Evolutionary conservation across 1,140 invertebrate genomes (phyloP).

Genomic region (Drosophila pseudoobscura): DNA sequence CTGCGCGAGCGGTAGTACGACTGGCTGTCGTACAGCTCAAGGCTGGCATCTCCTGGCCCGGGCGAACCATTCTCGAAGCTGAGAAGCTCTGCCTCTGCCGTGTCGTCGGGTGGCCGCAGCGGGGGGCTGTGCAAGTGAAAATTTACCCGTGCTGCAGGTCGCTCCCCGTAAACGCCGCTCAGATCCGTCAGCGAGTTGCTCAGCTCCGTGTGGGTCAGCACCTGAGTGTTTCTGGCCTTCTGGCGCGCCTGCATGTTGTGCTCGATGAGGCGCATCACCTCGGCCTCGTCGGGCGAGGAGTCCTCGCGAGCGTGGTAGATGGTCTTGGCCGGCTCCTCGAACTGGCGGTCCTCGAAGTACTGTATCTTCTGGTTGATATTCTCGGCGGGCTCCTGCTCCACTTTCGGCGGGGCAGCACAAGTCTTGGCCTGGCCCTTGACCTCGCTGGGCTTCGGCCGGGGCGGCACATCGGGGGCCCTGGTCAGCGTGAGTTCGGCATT

Average conservation of each 20-base stretch:
- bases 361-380: slow-evolving; percentile 89
- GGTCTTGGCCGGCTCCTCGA: slow-evolving; percentile 83
- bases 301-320: slow-evolving; percentile 85
- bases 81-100: slow-evolving; percentile 29
- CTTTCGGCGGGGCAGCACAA: not conserved
- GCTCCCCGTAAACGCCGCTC: slow-evolving; percentile 91
- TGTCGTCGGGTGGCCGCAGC: slow-evolving; percentile 64
- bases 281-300: slow-evolving; percentile 83
- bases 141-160: slow-evolving; percentile 83
- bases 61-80: slow-evolving; percentile 62
- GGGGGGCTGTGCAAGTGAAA: slow-evolving; percentile 80
- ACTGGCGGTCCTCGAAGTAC: slow-evolving; percentile 89
- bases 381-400: slow-evolving; percentile 32
- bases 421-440: slow-evolving; percentile 17
- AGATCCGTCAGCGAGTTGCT: slow-evolving; percentile 89
- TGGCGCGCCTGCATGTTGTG: slow-evolving; percentile 74
- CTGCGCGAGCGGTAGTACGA: slow-evolving; percentile 87
- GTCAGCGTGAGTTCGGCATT: slow-evolving; percentile 81
- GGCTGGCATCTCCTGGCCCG: slow-evolving; percentile 46
- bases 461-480: slow-evolving; percentile 53
- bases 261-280: slow-evolving; percentile 73
- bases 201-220: slow-evolving; percentile 66
- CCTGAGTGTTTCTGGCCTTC: slow-evolving; percentile 52
- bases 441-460: slow-evolving; percentile 57
- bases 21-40: slow-evolving; percentile 85